Evolutionary conservation across 2,113 vertebrate genomes (phyloP).

Genomic region (Saimiri boliviensis): DNA sequence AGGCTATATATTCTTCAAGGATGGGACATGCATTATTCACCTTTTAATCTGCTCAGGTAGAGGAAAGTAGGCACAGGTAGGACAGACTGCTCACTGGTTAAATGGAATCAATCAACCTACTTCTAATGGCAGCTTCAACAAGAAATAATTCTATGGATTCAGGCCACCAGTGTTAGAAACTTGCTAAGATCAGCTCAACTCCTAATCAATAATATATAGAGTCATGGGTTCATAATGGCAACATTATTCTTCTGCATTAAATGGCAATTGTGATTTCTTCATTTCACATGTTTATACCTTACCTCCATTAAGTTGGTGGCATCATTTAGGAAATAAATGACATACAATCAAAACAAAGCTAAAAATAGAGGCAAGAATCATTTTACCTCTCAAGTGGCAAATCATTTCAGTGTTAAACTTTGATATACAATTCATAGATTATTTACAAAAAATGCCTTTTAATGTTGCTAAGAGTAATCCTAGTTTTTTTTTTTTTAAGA

Average conservation of each 20-base stretch:
- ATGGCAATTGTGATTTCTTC: not conserved
- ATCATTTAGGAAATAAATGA: slow-evolving; percentile 21
- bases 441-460: not conserved
- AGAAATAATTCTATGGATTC: not conserved
- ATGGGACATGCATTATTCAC: not conserved
- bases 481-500: not conserved
- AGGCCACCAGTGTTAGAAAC: not conserved
- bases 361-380: not conserved
- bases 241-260: not conserved
- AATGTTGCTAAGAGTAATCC: not conserved
- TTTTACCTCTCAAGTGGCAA: not conserved
- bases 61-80: not conserved
- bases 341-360: not conserved
- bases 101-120: not conserved
- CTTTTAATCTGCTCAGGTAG: not conserved
- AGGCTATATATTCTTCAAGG: not conserved
- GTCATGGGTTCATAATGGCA: not conserved
- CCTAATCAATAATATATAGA: not conserved
- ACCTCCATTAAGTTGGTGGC: not conserved
- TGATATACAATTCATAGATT: not conserved
- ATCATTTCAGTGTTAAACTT: not conserved
- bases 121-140: not conserved
- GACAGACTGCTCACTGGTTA: not conserved
- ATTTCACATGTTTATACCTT: not conserved
- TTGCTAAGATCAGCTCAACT: not conserved